These are phyloP conservation scores for Seira musarum DNA, from an alignment of 2,888 invertebrate genomes.

Conservation along the genomic window DNA sequence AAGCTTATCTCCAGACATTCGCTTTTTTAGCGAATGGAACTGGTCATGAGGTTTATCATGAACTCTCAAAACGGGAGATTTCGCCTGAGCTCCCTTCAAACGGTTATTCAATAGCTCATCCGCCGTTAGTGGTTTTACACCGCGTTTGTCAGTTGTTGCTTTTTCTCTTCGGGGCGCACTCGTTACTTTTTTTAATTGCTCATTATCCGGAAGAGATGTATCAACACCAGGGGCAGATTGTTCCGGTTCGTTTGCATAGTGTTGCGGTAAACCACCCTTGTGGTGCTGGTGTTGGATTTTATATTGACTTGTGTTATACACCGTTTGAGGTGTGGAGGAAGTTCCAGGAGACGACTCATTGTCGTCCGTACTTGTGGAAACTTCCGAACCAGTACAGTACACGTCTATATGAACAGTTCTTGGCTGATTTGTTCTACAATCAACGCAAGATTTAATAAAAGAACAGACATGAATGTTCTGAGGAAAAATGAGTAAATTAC, in stretches of 20 bases:
- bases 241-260: conserved; percentile 17
- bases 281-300: conserved; percentile 76
- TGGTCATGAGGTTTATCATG: no score
- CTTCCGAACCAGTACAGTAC: conserved; percentile 79
- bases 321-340: conserved; percentile 78
- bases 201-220: no score
- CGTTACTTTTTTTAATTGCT: no score
- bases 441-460: not conserved
- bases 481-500: conserved; percentile 2
- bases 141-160: no score
- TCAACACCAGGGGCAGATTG: no score
- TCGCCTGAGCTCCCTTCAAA: not conserved
- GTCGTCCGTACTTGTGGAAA: conserved; percentile 69
- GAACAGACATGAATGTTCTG: no score
- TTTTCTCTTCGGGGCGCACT: no score
- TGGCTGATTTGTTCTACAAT: conserved; percentile 71
- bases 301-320: conserved; percentile 78
- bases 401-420: conserved; percentile 84
- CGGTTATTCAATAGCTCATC: not conserved
- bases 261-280: conserved; percentile 59
- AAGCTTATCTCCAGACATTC: conserved; percentile 49
- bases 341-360: conserved; percentile 72
- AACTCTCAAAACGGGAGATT: not conserved
- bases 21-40: no score
- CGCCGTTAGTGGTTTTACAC: not conserved